These are phyloP conservation scores for Morus bassanus DNA, from an alignment of 2,797 vertebrate genomes.

Conservation along the genomic window DNA sequence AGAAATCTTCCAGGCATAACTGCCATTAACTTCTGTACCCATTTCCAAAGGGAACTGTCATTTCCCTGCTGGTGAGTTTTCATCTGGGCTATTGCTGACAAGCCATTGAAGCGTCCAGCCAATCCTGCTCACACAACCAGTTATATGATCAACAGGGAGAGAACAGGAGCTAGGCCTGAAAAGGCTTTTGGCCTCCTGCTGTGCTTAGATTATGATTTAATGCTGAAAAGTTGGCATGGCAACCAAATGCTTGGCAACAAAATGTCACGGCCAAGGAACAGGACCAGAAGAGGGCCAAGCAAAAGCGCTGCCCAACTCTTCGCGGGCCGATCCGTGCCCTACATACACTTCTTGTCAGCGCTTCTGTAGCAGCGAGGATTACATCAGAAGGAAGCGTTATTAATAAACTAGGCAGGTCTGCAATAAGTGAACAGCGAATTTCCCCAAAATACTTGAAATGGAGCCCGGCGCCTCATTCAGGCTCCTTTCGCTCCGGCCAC, in stretches of 20 bases:
- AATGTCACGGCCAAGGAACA: not conserved
- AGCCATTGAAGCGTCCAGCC: not conserved
- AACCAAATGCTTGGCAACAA: slow-evolving; percentile 11
- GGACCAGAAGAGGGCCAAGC: not conserved
- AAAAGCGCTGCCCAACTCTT: not conserved
- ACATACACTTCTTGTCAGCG: not conserved
- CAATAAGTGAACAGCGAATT: not conserved
- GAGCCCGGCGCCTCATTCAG: not conserved
- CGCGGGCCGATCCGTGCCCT: not conserved
- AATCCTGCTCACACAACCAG: not conserved
- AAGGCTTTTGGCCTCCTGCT: not conserved
- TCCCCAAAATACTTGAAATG: not conserved
- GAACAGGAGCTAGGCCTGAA: not conserved
- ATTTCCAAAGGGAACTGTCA: not conserved
- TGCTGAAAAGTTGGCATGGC: slow-evolving; percentile 48
- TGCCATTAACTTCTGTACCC: not conserved
- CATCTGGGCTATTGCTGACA: not conserved
- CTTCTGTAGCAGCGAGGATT: not conserved
- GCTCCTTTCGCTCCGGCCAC: not conserved
- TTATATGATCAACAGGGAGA: not conserved
- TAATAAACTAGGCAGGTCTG: slow-evolving; percentile 42
- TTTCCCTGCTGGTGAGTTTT: not conserved
- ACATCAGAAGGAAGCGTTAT: not conserved
- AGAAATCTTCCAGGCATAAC: not conserved
- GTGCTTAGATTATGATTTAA: slow-evolving; percentile 57